Conservation (phyloP, 2,797 vertebrate species). For the Diceros bicornis region DNA sequence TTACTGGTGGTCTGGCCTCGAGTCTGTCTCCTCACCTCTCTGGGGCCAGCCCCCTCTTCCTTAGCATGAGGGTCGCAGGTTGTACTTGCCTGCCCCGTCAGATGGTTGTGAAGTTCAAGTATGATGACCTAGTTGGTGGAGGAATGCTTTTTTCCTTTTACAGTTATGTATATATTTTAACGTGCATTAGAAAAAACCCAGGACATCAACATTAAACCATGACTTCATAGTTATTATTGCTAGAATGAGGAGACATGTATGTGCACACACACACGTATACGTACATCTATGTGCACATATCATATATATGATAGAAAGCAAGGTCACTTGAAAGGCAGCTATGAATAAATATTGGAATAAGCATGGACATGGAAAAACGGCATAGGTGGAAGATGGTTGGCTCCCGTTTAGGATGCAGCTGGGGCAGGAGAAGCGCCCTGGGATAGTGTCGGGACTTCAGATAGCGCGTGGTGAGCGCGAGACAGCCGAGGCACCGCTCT, state of each 20-base stretch:
- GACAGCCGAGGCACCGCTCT: background rate
- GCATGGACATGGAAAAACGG: background rate
- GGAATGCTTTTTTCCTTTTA: background rate
- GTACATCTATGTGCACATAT: background rate
- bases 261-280: background rate
- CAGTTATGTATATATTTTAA: conserved; percentile 10
- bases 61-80: background rate
- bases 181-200: background rate
- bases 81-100: background rate
- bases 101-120: background rate
- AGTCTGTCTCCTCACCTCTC: background rate
- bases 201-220: background rate
- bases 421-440: background rate
- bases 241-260: background rate
- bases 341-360: background rate
- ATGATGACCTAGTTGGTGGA: background rate
- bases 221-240: background rate
- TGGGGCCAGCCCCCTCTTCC: background rate
- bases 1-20: background rate
- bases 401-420: background rate
- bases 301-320: background rate
- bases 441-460: background rate
- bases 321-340: background rate
- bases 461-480: background rate
- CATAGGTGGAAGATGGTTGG: background rate